Conservation (phyloP, 2,113 vertebrate genomes). For the Paramisgurnus dabryanus region DNA sequence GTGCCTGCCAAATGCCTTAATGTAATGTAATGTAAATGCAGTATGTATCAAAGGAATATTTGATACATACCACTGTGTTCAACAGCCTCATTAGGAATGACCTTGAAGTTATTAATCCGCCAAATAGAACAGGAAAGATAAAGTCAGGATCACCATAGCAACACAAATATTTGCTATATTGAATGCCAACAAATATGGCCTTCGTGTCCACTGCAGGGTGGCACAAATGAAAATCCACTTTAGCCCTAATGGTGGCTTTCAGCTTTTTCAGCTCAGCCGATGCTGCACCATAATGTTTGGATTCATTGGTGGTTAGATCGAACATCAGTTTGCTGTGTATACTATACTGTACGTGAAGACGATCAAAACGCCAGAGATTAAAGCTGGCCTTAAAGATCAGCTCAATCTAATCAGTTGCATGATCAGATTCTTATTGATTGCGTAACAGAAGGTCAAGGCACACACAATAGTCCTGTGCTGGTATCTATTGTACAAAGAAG, state of each 20-base stretch:
- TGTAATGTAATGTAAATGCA: neutral
- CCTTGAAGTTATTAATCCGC: conserved; percentile 35
- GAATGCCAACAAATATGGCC: conserved; percentile 26
- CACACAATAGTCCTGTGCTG: conserved; percentile 8
- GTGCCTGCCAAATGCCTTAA: neutral
- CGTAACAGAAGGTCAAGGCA: conserved; percentile 27
- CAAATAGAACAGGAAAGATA: conserved; percentile 25
- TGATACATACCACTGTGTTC: neutral
- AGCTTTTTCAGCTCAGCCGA: conserved; percentile 2
- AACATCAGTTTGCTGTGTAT: conserved; percentile 31
- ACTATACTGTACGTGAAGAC: conserved; percentile 4
- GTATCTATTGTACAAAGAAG: neutral
- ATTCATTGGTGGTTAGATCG: conserved; percentile 10
- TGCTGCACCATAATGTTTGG: neutral
- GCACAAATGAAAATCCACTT: conserved; percentile 35
- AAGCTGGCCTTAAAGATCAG: conserved; percentile 17
- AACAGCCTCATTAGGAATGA: conserved; percentile 19
- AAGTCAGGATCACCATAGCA: conserved; percentile 31
- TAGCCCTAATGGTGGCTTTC: conserved; percentile 29
- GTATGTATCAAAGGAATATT: conserved; percentile 11
- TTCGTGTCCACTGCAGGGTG: neutral
- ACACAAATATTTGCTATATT: conserved; percentile 35
- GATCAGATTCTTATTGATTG: conserved; percentile 38
- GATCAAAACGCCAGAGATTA: conserved; percentile 22
- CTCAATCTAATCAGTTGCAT: conserved; percentile 36